Evolutionary conservation across 2,113 vertebrate genomes (phyloP).

Genomic region (Coptodon rendalli): DNA sequence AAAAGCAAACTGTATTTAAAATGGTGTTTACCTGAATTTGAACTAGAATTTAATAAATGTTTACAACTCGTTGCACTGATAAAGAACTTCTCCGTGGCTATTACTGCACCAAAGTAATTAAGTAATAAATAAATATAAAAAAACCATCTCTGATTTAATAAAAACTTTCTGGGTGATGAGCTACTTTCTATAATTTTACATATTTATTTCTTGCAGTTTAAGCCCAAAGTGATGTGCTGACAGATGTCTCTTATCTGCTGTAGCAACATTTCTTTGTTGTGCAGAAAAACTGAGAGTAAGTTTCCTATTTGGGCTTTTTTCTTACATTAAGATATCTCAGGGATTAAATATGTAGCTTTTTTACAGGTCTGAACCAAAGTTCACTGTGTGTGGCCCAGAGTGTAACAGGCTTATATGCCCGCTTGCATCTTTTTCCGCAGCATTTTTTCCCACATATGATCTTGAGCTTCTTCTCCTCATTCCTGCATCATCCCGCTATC

Average conservation of each 20-base stretch:
- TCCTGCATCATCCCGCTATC: rapidly evolving
- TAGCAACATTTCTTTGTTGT: neutral
- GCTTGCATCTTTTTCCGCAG: rapidly evolving
- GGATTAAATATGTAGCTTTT: rapidly evolving
- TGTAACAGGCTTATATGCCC: neutral
- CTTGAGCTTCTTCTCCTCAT: neutral
- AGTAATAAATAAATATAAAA: rapidly evolving
- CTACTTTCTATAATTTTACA: neutral
- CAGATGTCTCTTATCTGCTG: neutral
- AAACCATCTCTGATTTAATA: rapidly evolving
- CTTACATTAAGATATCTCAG: rapidly evolving
- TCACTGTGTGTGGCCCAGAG: neutral
- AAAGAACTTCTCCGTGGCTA: neutral
- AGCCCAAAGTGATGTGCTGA: neutral
- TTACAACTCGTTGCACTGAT: neutral
- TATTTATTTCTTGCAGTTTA: neutral
- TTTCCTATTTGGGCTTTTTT: neutral
- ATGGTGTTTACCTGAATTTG: neutral
- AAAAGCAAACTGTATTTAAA: neutral
- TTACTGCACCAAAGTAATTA: neutral
- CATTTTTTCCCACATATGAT: rapidly evolving
- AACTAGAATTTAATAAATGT: neutral
- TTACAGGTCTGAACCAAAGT: neutral
- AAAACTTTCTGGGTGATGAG: neutral
- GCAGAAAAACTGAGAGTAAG: neutral